Conservation (phyloP, 2,797 vertebrate species). For the Macropus fuliginosus region DNA sequence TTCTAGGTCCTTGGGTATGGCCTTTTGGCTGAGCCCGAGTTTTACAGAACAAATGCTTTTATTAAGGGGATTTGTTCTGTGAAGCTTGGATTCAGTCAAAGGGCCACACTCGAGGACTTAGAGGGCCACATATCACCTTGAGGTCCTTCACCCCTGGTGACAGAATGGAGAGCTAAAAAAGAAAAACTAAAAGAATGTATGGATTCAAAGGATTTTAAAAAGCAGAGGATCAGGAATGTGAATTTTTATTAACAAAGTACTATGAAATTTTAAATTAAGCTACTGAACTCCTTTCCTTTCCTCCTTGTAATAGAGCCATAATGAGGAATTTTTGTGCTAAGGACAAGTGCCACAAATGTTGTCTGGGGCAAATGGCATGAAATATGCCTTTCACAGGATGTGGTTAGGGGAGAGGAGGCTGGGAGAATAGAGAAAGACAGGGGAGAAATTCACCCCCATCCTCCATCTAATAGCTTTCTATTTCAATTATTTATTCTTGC, state of each 20-base stretch:
- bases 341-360: background rate
- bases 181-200: background rate
- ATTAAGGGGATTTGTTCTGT: too few relatives aligned
- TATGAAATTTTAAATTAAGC: background rate
- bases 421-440: background rate
- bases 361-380: background rate
- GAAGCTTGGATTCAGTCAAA: too few relatives aligned
- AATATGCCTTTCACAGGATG: background rate
- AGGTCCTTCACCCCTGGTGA: too few relatives aligned
- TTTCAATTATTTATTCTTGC: background rate
- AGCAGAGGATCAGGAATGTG: background rate
- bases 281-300: background rate
- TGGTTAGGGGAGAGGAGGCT: background rate
- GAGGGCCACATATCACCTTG: too few relatives aligned
- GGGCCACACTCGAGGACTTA: too few relatives aligned
- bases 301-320: background rate
- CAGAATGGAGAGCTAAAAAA: background rate
- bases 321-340: background rate
- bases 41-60: too few relatives aligned
- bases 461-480: background rate
- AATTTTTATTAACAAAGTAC: background rate
- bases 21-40: too few relatives aligned
- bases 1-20: too few relatives aligned
- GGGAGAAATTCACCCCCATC: background rate
- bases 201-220: background rate